Percentiles rank a stretch among this genome's conserved stretches.
phyloP scores from a whole-genome alignment of 2,888 invertebrate genomes.

The Ectobius pallidus region DNA sequence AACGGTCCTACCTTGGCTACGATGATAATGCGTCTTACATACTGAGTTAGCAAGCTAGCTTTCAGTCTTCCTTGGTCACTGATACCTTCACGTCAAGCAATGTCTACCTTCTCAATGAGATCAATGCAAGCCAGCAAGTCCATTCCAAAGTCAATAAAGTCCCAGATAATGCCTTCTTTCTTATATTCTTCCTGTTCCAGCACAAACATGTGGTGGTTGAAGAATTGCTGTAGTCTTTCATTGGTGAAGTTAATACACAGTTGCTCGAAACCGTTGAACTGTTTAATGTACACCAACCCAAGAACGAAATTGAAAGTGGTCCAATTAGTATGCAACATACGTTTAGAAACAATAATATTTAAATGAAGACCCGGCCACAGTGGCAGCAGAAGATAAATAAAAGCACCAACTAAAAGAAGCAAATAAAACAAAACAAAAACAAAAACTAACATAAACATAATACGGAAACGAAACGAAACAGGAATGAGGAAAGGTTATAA shows the following conservation, averaged over 20 bases:
- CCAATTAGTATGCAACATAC: no score
- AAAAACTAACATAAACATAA: background rate
- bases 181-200: conserved; percentile 97
- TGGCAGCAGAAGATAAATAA: no score
- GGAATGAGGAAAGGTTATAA: background rate
- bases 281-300: background rate
- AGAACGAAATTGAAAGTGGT: no score
- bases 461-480: background rate
- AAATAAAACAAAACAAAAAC: background rate
- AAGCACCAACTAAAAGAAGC: no score
- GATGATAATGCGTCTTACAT: no score
- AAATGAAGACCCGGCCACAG: no score
- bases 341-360: no score
- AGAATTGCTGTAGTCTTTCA: conserved; percentile 97
- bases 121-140: conserved; percentile 95
- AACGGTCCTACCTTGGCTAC: no score
- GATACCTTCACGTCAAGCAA: no score
- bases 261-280: conserved; percentile 97
- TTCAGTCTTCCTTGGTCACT: no score
- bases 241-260: conserved; percentile 98
- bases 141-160: conserved; percentile 97
- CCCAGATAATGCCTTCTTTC: conserved; percentile 93
- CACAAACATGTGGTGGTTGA: conserved; percentile 98
- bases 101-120: conserved; percentile 86
- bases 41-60: no score